These are phyloP conservation scores for Chionoecetes opilio DNA, from an alignment of 1,140 invertebrate species.

Conservation along the genomic window DNA sequence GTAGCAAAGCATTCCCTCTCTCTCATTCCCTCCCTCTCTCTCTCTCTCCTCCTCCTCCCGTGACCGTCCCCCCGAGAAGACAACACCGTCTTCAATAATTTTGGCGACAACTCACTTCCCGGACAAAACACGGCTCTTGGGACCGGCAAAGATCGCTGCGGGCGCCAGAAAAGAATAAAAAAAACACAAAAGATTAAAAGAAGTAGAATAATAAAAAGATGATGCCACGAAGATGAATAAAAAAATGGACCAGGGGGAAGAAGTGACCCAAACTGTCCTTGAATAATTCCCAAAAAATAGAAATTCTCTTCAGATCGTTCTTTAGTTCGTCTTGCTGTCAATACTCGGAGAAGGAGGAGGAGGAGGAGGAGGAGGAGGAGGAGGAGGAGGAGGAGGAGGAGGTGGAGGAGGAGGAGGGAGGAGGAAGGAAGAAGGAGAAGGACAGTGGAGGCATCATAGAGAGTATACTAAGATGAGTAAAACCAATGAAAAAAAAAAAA, in stretches of 20 bases:
- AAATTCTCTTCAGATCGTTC: too few relatives aligned
- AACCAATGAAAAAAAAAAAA: too few relatives aligned
- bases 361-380: neutral
- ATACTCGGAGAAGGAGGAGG: neutral
- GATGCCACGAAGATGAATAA: neutral
- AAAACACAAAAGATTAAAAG: constrained; percentile 24
- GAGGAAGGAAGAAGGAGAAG: neutral
- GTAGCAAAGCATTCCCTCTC: neutral
- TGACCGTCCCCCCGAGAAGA: neutral
- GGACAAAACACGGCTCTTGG: neutral
- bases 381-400: neutral
- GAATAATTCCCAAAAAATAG: constrained; percentile 4
- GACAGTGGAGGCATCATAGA: constrained; percentile 9
- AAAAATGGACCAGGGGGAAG: neutral
- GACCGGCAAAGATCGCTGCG: neutral
- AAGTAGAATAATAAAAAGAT: neutral
- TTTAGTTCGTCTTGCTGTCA: too few relatives aligned
- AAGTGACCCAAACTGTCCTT: neutral
- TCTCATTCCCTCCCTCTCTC: too few relatives aligned
- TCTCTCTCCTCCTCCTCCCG: too few relatives aligned
- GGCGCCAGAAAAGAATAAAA: constrained; percentile 36
- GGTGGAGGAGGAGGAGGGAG: neutral
- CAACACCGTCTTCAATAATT: constrained; percentile 9
- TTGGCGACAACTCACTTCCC: neutral
- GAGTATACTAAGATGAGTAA: neutral